Evolutionary conservation across 2,113 vertebrate species (phyloP), one percentile per base, ranked within the genome.

Genomic region (Salvelinus fontinalis): DNA sequence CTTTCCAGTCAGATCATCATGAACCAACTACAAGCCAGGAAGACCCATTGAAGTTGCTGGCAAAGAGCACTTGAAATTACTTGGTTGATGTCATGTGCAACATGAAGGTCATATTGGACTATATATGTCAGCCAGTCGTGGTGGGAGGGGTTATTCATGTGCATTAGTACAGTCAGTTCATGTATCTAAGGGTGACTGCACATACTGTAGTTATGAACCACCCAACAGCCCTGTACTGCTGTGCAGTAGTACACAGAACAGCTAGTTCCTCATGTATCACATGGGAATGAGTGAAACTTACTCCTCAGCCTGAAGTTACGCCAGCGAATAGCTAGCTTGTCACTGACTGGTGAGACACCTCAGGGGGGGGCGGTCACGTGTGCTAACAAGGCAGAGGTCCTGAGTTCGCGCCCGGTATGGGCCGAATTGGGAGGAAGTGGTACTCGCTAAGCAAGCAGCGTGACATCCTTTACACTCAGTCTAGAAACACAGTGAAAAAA

Each of bases 11-110:
- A 54, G 68, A 49, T 20, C 44, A 67, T 24, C 16, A 39, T 70
- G 44, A 70, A 22, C 64, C 13, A 44, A n/a, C 44, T 44, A 44
- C 16, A n/a, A 18, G 67, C 66, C 22, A 11, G 9, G 39, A n/a
- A 3, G 34, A 22, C 16, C 16, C 34, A 69, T 34, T 11, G 5
- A 39, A 14, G n/a, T 20, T 16, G 34, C 31, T 44, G 39, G 34
- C 7, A 69, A 14, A 20, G 5, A n/a, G 27, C 67, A 22, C 24
- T 2, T 11, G 9, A 22, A 22, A 39, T 34, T 20, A 69, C 39
- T 11, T 69, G 65, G 34, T 44, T 69, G 34, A 44, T 39, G 67
- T 44, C 20, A 69, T 69, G 34, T 44, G 67, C 67, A 69, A 5
- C 5, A 44, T n/a, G 12, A 68, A 68, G 31, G 67, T 44, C 34